Percentiles rank a stretch among this genome's conserved stretches.
These are phyloP conservation scores for Eurypyga helias DNA, from an alignment of 2,113 vertebrate species.

Conservation along the genomic window DNA sequence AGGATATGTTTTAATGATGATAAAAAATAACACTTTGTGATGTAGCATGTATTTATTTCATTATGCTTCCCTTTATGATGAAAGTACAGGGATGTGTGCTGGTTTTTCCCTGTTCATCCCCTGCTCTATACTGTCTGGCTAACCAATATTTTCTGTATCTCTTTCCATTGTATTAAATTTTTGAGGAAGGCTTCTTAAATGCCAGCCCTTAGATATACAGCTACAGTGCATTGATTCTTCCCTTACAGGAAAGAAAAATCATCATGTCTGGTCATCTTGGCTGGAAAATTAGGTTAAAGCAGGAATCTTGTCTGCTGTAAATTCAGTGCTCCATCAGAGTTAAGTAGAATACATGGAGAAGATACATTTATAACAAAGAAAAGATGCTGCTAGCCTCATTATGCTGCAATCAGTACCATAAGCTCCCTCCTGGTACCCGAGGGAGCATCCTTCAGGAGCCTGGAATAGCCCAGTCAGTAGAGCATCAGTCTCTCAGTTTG, in stretches of 20 bases:
- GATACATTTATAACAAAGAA: background rate
- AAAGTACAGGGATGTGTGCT: background rate
- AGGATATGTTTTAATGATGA: background rate
- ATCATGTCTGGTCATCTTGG: background rate
- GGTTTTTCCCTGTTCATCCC: background rate
- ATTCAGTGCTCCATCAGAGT: background rate
- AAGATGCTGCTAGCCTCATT: background rate
- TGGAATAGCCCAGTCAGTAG: background rate
- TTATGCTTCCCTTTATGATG: background rate
- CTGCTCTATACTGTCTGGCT: background rate
- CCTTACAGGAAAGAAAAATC: background rate
- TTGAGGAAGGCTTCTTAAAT: background rate
- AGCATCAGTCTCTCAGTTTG: background rate
- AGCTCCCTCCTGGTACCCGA: background rate
- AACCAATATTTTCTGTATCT: background rate
- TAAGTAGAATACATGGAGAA: background rate
- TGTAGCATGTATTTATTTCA: background rate
- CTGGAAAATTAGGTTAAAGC: constrained; percentile 33
- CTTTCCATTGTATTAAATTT: background rate
- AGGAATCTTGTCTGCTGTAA: background rate
- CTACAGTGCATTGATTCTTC: background rate
- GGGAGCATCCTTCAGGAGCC: background rate
- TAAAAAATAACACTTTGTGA: background rate
- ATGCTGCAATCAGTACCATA: background rate
- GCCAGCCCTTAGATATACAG: background rate